Conservation (phyloP, 1,140 invertebrate species). For the Dinoponera quadriceps region DNA sequence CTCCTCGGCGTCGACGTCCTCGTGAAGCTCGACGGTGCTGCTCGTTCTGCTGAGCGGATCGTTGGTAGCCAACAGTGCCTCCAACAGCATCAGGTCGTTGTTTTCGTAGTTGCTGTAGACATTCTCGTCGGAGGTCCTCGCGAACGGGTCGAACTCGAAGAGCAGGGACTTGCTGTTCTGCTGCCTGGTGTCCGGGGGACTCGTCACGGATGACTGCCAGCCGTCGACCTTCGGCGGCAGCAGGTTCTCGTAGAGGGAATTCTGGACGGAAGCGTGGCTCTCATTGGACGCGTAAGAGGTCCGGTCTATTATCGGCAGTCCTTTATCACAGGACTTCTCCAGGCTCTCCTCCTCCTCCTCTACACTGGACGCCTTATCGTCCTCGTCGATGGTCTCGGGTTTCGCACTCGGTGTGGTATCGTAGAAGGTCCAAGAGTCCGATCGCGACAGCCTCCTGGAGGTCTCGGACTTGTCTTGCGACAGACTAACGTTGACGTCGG, state of each 20-base stretch:
- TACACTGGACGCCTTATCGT: slow-evolving; percentile 77
- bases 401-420: slow-evolving; percentile 76
- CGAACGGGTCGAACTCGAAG: slow-evolving; percentile 80
- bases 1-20: slow-evolving; percentile 76
- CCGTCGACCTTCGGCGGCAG: slow-evolving; percentile 44
- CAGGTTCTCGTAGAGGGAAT: slow-evolving; percentile 83
- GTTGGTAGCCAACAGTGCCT: slow-evolving; percentile 77
- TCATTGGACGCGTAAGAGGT: slow-evolving; percentile 69
- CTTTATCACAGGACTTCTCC: slow-evolving; percentile 68
- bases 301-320: slow-evolving; percentile 64
- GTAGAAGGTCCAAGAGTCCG: slow-evolving; percentile 87
- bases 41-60: slow-evolving; percentile 76
- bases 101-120: slow-evolving; percentile 78
- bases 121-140: slow-evolving; percentile 63
- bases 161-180: slow-evolving; percentile 78
- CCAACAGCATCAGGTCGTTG: slow-evolving; percentile 79
- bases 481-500: slow-evolving; percentile 66
- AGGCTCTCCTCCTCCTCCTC: slow-evolving; percentile 71
- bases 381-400: slow-evolving; percentile 64
- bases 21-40: slow-evolving; percentile 74
- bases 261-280: slow-evolving; percentile 77
- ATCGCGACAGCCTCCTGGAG: slow-evolving; percentile 80
- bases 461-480: slow-evolving; percentile 60
- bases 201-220: slow-evolving; percentile 6
- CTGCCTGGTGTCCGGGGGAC: slow-evolving; percentile 11